phyloP scores from a whole-genome alignment of 2,113 vertebrate genomes.

The cattle (Bos taurus) region ARS-UCD2.0 NC_037328.1:138691501-138692000 shows the following conservation, averaged over 20 bases:
- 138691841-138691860: neutral
- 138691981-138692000: conserved; percentile 34
- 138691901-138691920: neutral
- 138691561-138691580: neutral
- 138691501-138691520: neutral
- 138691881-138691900: neutral
- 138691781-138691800: neutral
- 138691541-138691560: neutral
- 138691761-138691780: conserved; percentile 4
- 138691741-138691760: conserved; percentile 26
- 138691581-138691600: neutral
- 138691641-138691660: conserved; percentile 49
- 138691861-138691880: neutral
- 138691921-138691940: neutral
- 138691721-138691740: neutral
- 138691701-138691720: neutral
- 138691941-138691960: neutral
- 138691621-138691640: conserved; percentile 29
- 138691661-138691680: conserved; percentile 49
- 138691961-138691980: conserved; percentile 24
- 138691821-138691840: neutral
- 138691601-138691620: neutral
- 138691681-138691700: conserved; percentile 1
- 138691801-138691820: neutral
- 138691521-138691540: neutral